These are phyloP conservation scores for Hyles euphorbiae DNA, from an alignment of 1,140 invertebrate species.

Conservation along the genomic window DNA sequence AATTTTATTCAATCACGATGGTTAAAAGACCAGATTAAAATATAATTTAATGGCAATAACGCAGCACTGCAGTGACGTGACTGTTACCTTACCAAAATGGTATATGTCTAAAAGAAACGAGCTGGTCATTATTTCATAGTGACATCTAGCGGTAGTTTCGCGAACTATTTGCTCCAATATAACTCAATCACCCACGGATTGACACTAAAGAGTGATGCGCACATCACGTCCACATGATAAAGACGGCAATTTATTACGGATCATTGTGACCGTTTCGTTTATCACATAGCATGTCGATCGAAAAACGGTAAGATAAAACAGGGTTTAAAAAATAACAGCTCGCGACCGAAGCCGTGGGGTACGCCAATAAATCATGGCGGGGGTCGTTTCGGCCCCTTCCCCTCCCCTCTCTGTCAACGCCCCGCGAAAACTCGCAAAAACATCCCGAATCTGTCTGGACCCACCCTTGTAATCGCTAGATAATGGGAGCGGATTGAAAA, in stretches of 20 bases:
- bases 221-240: not conserved
- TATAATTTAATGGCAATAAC: no score
- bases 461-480: conserved; percentile 44
- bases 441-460: conserved; percentile 36
- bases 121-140: no score
- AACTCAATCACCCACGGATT: no score
- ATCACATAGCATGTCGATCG: conserved; percentile 25
- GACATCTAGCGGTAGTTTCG: no score
- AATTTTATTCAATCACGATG: no score
- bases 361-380: conserved; percentile 35
- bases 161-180: no score
- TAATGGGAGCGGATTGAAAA: conserved; percentile 43
- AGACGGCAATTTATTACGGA: conserved; percentile 18
- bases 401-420: conserved; percentile 19
- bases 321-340: conserved; percentile 36
- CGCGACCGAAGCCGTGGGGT: conserved; percentile 17
- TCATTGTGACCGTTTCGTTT: conserved; percentile 17
- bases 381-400: conserved; percentile 22
- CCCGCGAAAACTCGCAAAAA: conserved; percentile 30
- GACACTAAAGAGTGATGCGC: no score
- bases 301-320: conserved; percentile 34
- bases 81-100: no score
- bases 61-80: no score
- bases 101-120: no score
- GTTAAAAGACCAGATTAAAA: no score